phyloP scores from a whole-genome alignment of 2,797 vertebrate species.

The Poeciliopsis gracilis region DNA sequence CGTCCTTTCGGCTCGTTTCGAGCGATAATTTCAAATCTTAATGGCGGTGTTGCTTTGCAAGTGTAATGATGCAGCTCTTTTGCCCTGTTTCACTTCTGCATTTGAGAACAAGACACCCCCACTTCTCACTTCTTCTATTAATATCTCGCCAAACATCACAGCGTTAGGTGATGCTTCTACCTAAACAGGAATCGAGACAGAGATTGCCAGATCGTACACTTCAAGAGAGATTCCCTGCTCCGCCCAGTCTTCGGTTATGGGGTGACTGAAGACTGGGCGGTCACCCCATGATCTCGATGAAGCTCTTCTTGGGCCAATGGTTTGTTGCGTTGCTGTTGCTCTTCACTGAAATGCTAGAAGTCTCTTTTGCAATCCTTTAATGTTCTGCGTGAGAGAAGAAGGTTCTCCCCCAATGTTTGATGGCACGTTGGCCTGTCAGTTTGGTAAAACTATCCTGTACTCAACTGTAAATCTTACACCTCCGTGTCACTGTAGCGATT shows the following conservation, averaged over 20 bases:
- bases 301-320: not conserved
- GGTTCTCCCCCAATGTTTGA: not conserved
- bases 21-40: not conserved
- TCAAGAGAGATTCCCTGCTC: not conserved
- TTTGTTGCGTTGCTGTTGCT: not conserved
- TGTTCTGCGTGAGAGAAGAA: not conserved
- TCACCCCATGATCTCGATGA: not conserved
- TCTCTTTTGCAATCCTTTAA: not conserved
- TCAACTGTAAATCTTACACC: no score
- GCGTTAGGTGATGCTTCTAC: no score
- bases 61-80: not conserved
- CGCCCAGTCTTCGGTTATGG: no score
- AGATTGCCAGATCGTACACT: not conserved
- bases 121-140: constrained; percentile 63
- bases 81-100: constrained; percentile 74
- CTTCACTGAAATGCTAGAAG: not conserved
- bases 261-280: no score
- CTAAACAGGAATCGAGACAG: not conserved
- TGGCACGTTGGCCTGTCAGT: not conserved
- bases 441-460: not conserved
- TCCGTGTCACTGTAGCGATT: not conserved
- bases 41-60: not conserved
- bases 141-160: constrained; percentile 28
- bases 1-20: not conserved
- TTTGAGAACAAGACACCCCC: constrained; percentile 21